A percentile compares a stretch with the other conserved stretches of the same genome.
Evolutionary conservation across 2,797 vertebrate genomes (phyloP).

Genomic region (Poeciliopsis infans): DNA sequence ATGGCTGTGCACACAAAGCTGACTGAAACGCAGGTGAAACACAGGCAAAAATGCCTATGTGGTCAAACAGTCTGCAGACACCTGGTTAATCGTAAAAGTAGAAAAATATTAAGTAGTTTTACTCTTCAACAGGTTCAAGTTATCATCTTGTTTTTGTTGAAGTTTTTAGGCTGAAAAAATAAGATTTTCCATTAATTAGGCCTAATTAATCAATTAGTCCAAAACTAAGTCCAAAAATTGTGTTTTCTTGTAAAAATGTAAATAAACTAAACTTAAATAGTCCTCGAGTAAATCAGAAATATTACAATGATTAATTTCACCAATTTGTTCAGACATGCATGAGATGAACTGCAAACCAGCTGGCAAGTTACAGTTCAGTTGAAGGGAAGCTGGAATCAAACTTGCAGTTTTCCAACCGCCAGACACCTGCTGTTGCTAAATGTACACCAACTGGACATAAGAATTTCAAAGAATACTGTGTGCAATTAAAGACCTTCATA

Average conservation of each 20-base stretch:
- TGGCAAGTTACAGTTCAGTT: background rate
- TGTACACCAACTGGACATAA: background rate
- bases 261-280: background rate
- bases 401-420: background rate
- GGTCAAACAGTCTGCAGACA: conserved; percentile 29
- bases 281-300: background rate
- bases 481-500: background rate
- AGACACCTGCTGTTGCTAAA: background rate
- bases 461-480: background rate
- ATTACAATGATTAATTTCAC: background rate
- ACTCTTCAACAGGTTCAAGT: background rate
- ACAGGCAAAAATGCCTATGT: conserved; percentile 20
- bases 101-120: background rate
- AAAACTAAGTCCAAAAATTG: background rate
- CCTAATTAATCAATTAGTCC: background rate
- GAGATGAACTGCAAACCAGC: background rate
- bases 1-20: conserved; percentile 27
- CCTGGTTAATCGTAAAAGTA: conserved; percentile 21
- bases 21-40: conserved; percentile 6
- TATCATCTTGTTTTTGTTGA: background rate
- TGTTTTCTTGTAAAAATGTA: background rate
- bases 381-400: background rate
- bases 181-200: background rate
- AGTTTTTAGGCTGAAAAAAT: background rate
- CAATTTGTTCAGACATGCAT: background rate